phyloP scores from a whole-genome alignment of 37 sponge, comb jelly and placozoan genomes.

The Mnemiopsis leidyi region DNA sequence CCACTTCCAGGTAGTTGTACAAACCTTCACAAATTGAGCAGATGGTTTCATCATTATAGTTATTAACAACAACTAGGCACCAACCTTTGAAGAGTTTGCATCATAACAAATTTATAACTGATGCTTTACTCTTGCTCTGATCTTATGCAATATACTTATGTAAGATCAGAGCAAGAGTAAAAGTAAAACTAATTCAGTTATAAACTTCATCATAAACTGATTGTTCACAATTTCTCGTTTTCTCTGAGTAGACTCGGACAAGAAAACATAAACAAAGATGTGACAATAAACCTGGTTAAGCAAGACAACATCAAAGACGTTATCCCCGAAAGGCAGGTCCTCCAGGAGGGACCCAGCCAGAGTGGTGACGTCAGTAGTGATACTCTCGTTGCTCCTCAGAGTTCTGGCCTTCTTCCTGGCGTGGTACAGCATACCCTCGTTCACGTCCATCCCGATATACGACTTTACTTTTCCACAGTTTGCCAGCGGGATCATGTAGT shows the following conservation, averaged over 20 bases:
- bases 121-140: no score
- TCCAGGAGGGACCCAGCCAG: constrained; percentile 17
- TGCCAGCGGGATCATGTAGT: constrained; percentile 36
- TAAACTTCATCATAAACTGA: no score
- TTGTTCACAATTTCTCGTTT: neutral
- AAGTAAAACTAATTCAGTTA: no score
- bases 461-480: neutral
- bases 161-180: no score
- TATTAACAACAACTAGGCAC: no score
- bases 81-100: no score
- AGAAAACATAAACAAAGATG: neutral
- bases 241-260: neutral
- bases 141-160: no score
- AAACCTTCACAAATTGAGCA: no score
- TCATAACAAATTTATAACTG: no score
- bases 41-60: no score
- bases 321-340: neutral
- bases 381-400: constrained; percentile 26
- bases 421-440: constrained; percentile 46
- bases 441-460: constrained; percentile 19
- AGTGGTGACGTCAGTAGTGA: constrained; percentile 22
- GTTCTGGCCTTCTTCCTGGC: constrained; percentile 51
- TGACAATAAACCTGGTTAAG: constrained; percentile 36
- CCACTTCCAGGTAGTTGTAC: no score
- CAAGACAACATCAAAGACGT: constrained; percentile 45